Evolutionary conservation across 2,888 invertebrate species (phyloP), one percentile per base, ranked within the genome.

Genomic region (Caenorhabditis doughertyi): DNA sequence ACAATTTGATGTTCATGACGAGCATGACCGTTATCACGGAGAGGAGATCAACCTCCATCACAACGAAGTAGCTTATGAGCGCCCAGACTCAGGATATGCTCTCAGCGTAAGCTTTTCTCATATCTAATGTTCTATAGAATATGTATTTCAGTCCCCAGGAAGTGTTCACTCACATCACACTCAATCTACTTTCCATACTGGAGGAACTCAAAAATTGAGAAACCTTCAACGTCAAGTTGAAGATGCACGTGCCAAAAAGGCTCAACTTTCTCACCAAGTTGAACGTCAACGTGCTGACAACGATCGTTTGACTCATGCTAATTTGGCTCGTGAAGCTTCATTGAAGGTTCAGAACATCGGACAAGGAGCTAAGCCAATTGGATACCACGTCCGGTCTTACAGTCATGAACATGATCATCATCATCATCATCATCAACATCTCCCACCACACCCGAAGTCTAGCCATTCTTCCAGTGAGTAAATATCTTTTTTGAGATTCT

Each of bases 21-120:
- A 86, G 23, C 64, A 84, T 56, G 89, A 81, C 21, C 71, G 72
- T 25, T 84, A 83, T 32, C 64, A 89, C 80, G 84, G 83, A 9
- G 68, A 83, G 32, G 83, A 88, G 35, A 85, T 89, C 62, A 86
- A 89, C 53, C 85, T 89, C 9, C 60, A 89, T 56, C 89, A 89
- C 71, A 81, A 88, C 71, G 89, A 89, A 53, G 89, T 89, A 11
- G 89, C 89, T 32, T 89, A 89, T 67, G 53, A 72, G 35, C 85
- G 89, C 25, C 85, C 85, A 8, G 84, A 87, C 21, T 39, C 60
- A 35, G 49, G 25, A 32, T 16, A n/a, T 11, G 58, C 16, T 27
- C 8, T 35, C 39, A 74, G 72, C 65, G 79, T 79, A 23, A 51
- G 58, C 21, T 13, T 0, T 7, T 1, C 21, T 18, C 3, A 4